Evolutionary conservation across 2,888 invertebrate genomes (phyloP).

Genomic region (Calephelis perditalis): DNA sequence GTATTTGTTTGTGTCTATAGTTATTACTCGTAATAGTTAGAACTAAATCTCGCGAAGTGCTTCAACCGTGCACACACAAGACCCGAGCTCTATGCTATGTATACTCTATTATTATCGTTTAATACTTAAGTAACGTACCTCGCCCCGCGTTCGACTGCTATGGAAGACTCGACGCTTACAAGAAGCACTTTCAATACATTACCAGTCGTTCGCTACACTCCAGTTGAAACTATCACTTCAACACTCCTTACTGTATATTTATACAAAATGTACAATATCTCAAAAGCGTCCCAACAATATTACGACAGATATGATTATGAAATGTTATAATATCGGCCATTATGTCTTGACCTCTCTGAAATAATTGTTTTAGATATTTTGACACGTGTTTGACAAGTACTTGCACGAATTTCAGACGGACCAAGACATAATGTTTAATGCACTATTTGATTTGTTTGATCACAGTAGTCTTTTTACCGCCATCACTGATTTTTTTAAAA

Average conservation of each 20-base stretch:
- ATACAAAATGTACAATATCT: slow-evolving; percentile 75
- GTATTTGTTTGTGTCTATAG: slow-evolving; percentile 72
- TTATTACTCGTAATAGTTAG: slow-evolving; percentile 35
- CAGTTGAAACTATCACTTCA: slow-evolving; percentile 50
- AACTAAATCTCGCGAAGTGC: slow-evolving; percentile 61
- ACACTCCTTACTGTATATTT: slow-evolving; percentile 71
- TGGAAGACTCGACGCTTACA: slow-evolving; percentile 76
- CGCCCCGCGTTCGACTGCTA: slow-evolving; percentile 70
- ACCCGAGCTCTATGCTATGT: slow-evolving; percentile 65
- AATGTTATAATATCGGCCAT: slow-evolving; percentile 17
- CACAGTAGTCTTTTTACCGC: slow-evolving; percentile 4
- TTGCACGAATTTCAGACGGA: not conserved
- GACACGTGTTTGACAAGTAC: too few relatives aligned
- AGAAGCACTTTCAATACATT: slow-evolving; percentile 71
- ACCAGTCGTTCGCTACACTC: slow-evolving; percentile 69
- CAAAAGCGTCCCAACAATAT: slow-evolving; percentile 60
- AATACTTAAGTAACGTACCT: slow-evolving; percentile 73
- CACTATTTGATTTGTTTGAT: slow-evolving; percentile 7
- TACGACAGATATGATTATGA: slow-evolving; percentile 24
- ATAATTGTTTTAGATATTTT: too few relatives aligned
- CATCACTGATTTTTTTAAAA: not conserved
- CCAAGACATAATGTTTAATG: not conserved
- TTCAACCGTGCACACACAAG: slow-evolving; percentile 44
- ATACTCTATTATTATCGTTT: slow-evolving; percentile 75
- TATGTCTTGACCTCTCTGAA: not conserved